A percentile compares a stretch with the other conserved stretches of the same genome.
These are phyloP conservation scores for Chrysomallon squamiferum DNA, from an alignment of 1,140 invertebrate genomes.

Conservation along the genomic window DNA sequence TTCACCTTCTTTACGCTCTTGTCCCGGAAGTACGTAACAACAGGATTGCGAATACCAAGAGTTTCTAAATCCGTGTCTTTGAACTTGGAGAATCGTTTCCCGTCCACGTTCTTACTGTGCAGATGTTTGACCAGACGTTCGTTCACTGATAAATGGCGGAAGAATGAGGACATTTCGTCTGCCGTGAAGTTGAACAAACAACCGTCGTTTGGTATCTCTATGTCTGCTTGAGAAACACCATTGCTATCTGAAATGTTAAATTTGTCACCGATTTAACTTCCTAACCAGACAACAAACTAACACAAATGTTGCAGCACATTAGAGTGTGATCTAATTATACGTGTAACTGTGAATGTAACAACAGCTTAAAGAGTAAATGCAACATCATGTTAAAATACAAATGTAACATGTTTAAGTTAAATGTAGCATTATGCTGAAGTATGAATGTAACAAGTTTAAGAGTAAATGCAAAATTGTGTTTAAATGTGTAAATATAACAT, in stretches of 20 bases:
- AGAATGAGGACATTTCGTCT: constrained; percentile 29
- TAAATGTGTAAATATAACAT: no score
- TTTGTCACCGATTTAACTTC: no score
- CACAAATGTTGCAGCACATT: no score
- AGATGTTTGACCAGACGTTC: constrained; percentile 22
- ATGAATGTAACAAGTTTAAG: no score
- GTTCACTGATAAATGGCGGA: constrained; percentile 18
- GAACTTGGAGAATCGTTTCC: constrained; percentile 26
- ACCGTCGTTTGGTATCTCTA: constrained; percentile 27
- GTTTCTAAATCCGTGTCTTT: constrained; percentile 26
- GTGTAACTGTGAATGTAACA: no score
- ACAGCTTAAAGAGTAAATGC: no score
- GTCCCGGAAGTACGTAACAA: constrained; percentile 24
- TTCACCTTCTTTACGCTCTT: constrained; percentile 14
- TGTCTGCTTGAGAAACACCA: constrained; percentile 16
- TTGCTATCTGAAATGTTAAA: not conserved
- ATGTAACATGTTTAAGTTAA: no score
- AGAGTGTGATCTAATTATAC: no score
- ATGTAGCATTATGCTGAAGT: no score
- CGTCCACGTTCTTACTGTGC: constrained; percentile 19
- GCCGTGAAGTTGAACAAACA: constrained; percentile 17
- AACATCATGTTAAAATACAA: no score
- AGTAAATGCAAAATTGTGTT: no score
- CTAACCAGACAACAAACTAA: no score
- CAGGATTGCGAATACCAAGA: constrained; percentile 28